A percentile compares a stretch with the other conserved stretches of the same genome.
Conservation (phyloP, 1,140 invertebrate species). For the Heterodera schachtii region DNA sequence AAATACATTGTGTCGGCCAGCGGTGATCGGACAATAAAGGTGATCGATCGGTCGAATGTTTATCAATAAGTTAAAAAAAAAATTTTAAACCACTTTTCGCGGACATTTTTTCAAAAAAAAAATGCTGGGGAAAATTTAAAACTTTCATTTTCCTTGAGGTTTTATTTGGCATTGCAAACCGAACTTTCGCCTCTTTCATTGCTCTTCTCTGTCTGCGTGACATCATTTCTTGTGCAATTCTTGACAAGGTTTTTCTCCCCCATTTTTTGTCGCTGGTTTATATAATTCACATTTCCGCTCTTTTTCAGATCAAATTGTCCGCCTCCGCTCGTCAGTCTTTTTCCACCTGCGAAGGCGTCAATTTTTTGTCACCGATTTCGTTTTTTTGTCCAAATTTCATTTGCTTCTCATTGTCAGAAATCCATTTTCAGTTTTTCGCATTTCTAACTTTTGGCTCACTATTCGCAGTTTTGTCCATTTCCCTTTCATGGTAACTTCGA, state of each 20-base stretch:
- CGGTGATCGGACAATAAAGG: slow-evolving; percentile 98
- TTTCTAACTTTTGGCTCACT: slow-evolving; percentile 38
- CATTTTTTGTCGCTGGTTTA: no score
- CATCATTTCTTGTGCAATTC: slow-evolving; percentile 24
- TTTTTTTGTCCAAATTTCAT: background rate
- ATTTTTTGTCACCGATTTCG: slow-evolving; percentile 38
- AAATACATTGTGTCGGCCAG: slow-evolving; percentile 99
- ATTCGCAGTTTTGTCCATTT: slow-evolving; percentile 39
- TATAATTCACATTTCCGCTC: background rate
- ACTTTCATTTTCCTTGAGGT: no score
- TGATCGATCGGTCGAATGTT: slow-evolving; percentile 40
- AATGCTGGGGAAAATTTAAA: no score
- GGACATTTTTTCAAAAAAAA: no score
- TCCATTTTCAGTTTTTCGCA: background rate
- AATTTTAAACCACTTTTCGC: no score
- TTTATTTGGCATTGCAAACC: no score
- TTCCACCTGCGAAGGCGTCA: slow-evolving; percentile 46
- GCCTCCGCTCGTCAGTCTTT: slow-evolving; percentile 30
- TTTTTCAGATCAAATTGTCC: slow-evolving; percentile 40
- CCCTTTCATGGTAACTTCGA: slow-evolving; percentile 33
- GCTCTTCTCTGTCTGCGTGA: slow-evolving; percentile 32
- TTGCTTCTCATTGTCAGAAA: background rate
- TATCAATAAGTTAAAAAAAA: no score
- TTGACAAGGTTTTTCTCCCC: slow-evolving; percentile 37
- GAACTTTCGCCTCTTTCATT: slow-evolving; percentile 28